A percentile compares a stretch with the other conserved stretches of the same genome.
phyloP scores from a whole-genome alignment of 2,888 invertebrate species.

The Orthosia cruda region DNA sequence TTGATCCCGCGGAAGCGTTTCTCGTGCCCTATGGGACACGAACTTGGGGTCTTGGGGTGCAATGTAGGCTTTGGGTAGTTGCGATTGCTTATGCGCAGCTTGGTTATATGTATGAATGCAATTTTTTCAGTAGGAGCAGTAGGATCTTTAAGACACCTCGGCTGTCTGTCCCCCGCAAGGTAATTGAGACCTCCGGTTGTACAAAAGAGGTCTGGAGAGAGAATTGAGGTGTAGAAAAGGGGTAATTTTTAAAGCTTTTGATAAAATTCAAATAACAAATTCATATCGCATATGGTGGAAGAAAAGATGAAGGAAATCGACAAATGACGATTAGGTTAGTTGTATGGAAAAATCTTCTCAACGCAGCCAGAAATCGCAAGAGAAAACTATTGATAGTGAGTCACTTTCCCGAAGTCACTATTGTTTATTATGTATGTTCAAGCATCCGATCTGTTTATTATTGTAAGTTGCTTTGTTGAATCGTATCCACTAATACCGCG shows the following conservation, averaged over 20 bases:
- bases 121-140: no score
- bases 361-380: conserved; percentile 3
- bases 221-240: not conserved
- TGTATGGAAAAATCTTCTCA: not conserved
- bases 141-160: no score
- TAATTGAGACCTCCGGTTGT: no score
- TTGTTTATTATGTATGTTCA: conserved; percentile 46
- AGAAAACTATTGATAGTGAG: conserved; percentile 37
- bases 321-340: not conserved
- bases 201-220: no score
- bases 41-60: no score
- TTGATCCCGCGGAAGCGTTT: no score
- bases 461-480: conserved; percentile 48
- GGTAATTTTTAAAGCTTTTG: not conserved
- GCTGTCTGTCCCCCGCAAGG: no score
- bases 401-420: conserved; percentile 54
- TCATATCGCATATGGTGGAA: not conserved
- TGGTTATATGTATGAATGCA: no score
- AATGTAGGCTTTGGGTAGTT: no score
- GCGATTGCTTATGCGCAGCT: no score
- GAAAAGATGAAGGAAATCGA: not conserved
- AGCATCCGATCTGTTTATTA: conserved; percentile 54
- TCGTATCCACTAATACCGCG: conserved; percentile 55
- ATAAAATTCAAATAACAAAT: not conserved
- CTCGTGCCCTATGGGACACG: no score